Conservation (phyloP, 2,113 vertebrate genomes). For the Albula glossodonta region DNA sequence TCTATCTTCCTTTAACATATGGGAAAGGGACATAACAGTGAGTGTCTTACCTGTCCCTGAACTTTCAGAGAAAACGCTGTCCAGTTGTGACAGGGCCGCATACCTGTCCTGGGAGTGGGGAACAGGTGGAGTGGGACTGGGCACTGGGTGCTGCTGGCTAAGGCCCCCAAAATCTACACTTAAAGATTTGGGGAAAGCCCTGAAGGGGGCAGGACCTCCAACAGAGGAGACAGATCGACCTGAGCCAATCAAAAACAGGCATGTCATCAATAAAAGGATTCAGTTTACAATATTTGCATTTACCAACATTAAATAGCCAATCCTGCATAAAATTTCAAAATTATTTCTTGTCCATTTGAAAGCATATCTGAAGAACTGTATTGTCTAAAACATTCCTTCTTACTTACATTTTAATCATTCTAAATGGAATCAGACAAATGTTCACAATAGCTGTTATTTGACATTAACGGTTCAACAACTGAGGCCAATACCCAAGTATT, state of each 20-base stretch:
- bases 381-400: too few relatives aligned
- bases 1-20: background rate
- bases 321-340: background rate
- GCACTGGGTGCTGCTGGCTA: conserved; percentile 52
- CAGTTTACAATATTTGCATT: background rate
- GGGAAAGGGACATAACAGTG: background rate
- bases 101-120: conserved; percentile 65
- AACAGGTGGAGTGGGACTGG: conserved; percentile 38
- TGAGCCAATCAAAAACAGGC: conserved; percentile 44
- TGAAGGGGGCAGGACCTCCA: conserved; percentile 69
- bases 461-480: too few relatives aligned
- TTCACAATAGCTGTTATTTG: too few relatives aligned
- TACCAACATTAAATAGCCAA: background rate
- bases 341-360: too few relatives aligned
- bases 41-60: conserved; percentile 57
- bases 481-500: too few relatives aligned
- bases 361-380: too few relatives aligned
- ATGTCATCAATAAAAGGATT: background rate
- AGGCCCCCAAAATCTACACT: conserved; percentile 76
- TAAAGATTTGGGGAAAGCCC: conserved; percentile 74
- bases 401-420: too few relatives aligned
- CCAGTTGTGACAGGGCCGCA: conserved; percentile 72
- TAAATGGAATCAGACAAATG: too few relatives aligned
- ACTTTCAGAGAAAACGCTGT: conserved; percentile 65
- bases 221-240: conserved; percentile 68